Evolutionary conservation across 2,888 invertebrate genomes (phyloP).

Genomic region (Mellilla xanthometata): DNA sequence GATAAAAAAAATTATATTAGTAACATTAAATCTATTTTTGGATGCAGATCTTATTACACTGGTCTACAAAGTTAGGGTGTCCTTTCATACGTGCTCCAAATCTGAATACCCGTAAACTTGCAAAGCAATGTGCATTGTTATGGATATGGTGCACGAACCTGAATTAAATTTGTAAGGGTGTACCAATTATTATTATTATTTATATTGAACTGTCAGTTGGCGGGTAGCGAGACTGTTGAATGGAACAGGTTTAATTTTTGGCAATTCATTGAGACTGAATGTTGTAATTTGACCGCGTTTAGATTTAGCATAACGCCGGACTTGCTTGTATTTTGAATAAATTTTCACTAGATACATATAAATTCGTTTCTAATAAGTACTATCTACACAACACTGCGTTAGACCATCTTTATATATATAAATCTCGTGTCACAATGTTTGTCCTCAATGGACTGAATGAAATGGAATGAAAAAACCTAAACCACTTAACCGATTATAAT

Average conservation of each 20-base stretch:
- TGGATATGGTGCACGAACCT: slow-evolving; percentile 58
- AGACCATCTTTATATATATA: no score
- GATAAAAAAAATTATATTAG: no score
- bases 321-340: no score
- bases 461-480: no score
- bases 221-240: slow-evolving; percentile 9
- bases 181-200: slow-evolving; percentile 52
- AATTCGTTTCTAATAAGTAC: no score
- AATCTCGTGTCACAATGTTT: no score
- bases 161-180: slow-evolving; percentile 45
- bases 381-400: no score
- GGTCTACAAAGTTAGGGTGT: slow-evolving; percentile 52
- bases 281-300: neutral
- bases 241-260: slow-evolving; percentile 8
- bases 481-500: no score
- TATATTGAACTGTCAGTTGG: slow-evolving; percentile 6
- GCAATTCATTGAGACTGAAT: slow-evolving; percentile 1
- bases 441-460: no score
- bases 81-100: slow-evolving; percentile 50
- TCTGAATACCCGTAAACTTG: slow-evolving; percentile 52
- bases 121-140: slow-evolving; percentile 67
- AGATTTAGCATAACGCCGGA: no score
- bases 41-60: slow-evolving; percentile 35
- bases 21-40: no score
- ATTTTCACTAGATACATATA: no score